Evolutionary conservation across 2,113 vertebrate genomes (phyloP).

Genomic region (Rhizomys pruinosus): DNA sequence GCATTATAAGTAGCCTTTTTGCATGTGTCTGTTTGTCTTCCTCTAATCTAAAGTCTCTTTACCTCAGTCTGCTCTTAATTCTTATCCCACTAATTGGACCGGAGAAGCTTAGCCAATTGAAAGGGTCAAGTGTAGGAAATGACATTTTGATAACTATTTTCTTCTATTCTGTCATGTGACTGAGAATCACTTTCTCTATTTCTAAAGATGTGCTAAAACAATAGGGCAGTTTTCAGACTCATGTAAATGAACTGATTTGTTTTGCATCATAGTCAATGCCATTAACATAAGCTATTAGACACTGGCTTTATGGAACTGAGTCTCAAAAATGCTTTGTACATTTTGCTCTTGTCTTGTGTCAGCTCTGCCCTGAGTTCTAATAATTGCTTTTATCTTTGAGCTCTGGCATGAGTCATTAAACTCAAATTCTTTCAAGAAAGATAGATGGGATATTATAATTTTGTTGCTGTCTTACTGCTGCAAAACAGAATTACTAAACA

Average conservation of each 20-base stretch:
- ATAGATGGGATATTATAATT: conserved; percentile 44
- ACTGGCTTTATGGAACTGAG: not conserved
- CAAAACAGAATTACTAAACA: conserved; percentile 45
- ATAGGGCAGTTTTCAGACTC: not conserved
- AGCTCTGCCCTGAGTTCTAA: not conserved
- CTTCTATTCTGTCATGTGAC: not conserved
- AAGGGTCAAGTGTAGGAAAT: not conserved
- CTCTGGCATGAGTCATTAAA: not conserved
- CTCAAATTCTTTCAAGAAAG: conserved; percentile 11
- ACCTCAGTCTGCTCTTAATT: not conserved
- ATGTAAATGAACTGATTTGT: not conserved
- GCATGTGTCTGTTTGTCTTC: not conserved
- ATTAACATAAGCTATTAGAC: not conserved
- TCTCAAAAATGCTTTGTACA: not conserved
- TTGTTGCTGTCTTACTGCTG: conserved; percentile 30
- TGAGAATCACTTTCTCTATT: not conserved
- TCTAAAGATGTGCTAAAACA: not conserved
- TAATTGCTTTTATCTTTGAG: conserved; percentile 10
- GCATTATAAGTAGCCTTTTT: not conserved
- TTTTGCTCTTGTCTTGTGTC: not conserved
- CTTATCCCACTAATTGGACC: too few species aligned
- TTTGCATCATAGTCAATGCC: not conserved
- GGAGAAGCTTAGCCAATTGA: not conserved
- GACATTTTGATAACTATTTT: not conserved
- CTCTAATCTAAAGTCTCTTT: not conserved